Evolutionary conservation across 2,888 invertebrate species (phyloP).

Genomic region (Eueremaeus valkanovi): DNA sequence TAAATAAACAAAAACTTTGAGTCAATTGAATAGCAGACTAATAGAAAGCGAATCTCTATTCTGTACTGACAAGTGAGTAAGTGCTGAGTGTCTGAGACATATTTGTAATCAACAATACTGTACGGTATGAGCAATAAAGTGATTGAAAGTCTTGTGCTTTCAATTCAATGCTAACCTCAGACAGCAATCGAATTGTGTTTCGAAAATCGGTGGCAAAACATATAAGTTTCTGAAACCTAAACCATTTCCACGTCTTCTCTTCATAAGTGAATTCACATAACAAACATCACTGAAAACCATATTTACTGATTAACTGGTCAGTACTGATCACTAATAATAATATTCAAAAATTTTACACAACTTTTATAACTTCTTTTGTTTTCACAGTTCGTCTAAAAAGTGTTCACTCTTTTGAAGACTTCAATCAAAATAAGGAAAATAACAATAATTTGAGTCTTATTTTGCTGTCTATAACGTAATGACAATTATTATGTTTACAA

Average conservation of each 20-base stretch:
- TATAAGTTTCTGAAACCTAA: not conserved
- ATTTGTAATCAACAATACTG: too few species aligned
- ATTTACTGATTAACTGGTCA: too few species aligned
- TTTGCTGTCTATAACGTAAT: too few species aligned
- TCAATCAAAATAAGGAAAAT: not conserved
- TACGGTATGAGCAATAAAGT: not conserved
- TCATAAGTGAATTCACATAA: not conserved
- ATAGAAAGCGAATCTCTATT: not conserved
- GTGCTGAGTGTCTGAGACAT: not conserved
- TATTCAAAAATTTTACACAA: not conserved
- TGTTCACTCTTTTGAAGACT: not conserved
- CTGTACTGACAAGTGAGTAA: too few species aligned
- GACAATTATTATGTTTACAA: not conserved
- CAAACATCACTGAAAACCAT: slow-evolving; percentile 10
- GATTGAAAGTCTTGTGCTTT: not conserved
- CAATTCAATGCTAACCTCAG: slow-evolving; percentile 10
- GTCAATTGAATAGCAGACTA: not conserved
- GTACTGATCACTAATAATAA: too few species aligned
- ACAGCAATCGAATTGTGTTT: slow-evolving; percentile 6
- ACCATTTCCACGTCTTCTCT: not conserved
- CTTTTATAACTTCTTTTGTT: not conserved
- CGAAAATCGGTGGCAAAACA: slow-evolving; percentile 17
- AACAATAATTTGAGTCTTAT: too few species aligned
- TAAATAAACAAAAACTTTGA: slow-evolving; percentile 6
- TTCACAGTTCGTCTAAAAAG: not conserved